Evolutionary conservation across 2,888 invertebrate genomes (phyloP).

Genomic region (Drosophila barbarae): DNA sequence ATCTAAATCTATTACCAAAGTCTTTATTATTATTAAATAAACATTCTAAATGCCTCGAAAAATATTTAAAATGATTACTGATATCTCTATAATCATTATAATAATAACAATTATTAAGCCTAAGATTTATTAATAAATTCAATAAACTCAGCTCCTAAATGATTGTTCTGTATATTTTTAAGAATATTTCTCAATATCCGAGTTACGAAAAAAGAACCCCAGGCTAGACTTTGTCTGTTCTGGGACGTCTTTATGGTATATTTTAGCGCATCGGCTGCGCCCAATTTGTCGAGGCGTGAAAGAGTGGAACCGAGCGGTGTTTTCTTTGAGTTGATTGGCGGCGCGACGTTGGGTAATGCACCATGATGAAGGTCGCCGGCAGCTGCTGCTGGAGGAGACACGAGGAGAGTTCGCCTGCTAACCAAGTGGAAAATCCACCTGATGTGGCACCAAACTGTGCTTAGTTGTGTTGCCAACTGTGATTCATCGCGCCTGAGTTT

Average conservation of each 20-base stretch:
- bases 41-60: neutral
- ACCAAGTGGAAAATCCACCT: conserved; percentile 42
- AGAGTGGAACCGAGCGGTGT: conserved; percentile 36
- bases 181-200: conserved; percentile 37
- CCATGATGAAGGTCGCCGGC: conserved; percentile 63
- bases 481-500: conserved; percentile 25
- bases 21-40: neutral
- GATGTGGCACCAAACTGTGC: conserved; percentile 29
- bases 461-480: conserved; percentile 18
- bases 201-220: conserved; percentile 45
- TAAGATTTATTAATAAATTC: neutral
- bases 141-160: neutral
- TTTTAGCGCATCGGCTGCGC: conserved; percentile 35
- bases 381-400: conserved; percentile 40
- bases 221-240: conserved; percentile 25
- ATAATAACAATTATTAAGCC: neutral
- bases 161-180: conserved; percentile 13
- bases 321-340: conserved; percentile 24
- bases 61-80: neutral
- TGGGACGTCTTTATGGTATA: conserved; percentile 9
- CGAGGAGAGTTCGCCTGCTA: conserved; percentile 29
- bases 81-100: neutral
- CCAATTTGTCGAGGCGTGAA: conserved; percentile 68
- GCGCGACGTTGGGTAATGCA: conserved; percentile 31
- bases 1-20: too few relatives aligned